Conservation (phyloP, 2,113 vertebrate genomes). For the Electrona antarctica region DNA sequence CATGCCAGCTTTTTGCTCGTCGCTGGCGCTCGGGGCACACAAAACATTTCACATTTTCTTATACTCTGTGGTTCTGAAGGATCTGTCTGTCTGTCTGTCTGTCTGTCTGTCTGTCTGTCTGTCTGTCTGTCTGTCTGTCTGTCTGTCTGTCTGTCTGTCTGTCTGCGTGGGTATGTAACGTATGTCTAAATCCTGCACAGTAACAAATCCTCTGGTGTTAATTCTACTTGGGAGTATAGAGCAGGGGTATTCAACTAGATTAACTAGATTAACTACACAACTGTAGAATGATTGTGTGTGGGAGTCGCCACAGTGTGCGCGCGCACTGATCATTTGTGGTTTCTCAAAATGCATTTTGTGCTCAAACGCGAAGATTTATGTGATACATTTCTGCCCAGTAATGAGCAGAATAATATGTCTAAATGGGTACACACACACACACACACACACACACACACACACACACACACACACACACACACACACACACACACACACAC, state of each 20-base stretch:
- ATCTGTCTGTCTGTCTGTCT: not conserved
- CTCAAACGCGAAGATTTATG: too few species aligned
- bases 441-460: conserved; percentile 4
- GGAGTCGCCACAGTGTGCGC: too few species aligned
- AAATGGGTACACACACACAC: conserved; percentile 21
- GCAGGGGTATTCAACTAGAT: too few species aligned
- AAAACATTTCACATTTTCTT: conserved; percentile 38
- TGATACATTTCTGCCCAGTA: too few species aligned
- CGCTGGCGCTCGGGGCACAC: conserved; percentile 41
- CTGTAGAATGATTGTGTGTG: too few species aligned
- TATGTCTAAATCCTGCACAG: too few species aligned
- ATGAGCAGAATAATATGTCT: too few species aligned
- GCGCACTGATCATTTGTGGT: too few species aligned
- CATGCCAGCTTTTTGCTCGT: conserved; percentile 22
- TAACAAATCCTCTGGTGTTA: too few species aligned
- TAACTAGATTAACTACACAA: not conserved
- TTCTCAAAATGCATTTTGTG: too few species aligned
- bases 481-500: conserved; percentile 2
- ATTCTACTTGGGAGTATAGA: too few species aligned
- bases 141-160: not conserved
- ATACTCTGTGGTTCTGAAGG: not conserved
- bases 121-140: not conserved
- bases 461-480: not conserved
- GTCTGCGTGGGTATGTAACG: too few species aligned
- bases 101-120: not conserved